Base-by-base conservation (phyloP, 2,797 vertebrate species). In the Discoglossus pictus region DNA sequence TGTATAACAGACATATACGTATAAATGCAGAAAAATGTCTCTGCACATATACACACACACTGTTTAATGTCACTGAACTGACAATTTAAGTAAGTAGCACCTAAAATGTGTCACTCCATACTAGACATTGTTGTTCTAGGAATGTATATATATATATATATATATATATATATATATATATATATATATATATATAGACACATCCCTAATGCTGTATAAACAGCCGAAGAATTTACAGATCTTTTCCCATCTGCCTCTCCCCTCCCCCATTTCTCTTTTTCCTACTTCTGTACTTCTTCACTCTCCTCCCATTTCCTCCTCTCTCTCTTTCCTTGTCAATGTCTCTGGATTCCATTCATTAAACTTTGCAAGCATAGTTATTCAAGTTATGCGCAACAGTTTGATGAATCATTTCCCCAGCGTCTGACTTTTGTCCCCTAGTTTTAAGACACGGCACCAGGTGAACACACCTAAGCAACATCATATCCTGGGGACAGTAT, bases 401-500 rank as follows among this genome's bases (percentile, higher is more conserved):
- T 25, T 55, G 21, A 63, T 70, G 51, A 70, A 15, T 70, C 67
- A 70, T 43, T 42, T 6, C 2, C 2, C 17, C n/a, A 35, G 11
- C 20, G 16, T 38, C 40, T 15, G n/a, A 23, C 16, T 24, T 54
- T 55, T 61, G 50, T 62, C 48, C 65, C 34, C 20, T 6, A 21
- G 17, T 34, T 62, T 50, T 36, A 31, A 36, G 40, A 31, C 10
- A 50, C 34, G 18, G 9, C 18, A 20, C 47, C 44, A 50, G 59
- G 53, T 35, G 12, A 59, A 55, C 21, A 27, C 39, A 54, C 58
- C 43, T 61, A 10, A 21, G 40, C 63, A 52, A 70, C 59, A 50
- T 63, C 67, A 70, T 56, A 24, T 48, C 67, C 60, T 50, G 35
- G 58, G 21, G 20, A 50, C 21, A 38, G 23, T 39, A 12, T 56